Evolutionary conservation across 37 sponge, comb jelly and placozoan species (phyloP), one percentile per base, ranked within the genome.

Genomic region (Cliona cf. orientalis): DNA sequence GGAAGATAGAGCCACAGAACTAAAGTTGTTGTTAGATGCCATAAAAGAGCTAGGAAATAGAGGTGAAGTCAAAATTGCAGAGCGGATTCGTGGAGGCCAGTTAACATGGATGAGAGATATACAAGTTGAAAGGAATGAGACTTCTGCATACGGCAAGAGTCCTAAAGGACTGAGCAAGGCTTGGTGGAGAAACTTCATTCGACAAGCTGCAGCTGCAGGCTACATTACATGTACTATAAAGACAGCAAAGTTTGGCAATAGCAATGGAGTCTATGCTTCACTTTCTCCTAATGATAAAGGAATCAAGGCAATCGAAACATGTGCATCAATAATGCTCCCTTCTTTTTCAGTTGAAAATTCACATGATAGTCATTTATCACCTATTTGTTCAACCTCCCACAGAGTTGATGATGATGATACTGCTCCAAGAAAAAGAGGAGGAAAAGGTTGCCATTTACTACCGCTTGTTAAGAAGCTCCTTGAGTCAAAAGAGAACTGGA

Each of bases 61-160:
- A 68, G 69, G 69, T 68, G 69, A 68, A 68, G 69, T 63, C 17
- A 72, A 72, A 72, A 72, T 72, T 23, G 25, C 73, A 45, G 73
- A 72, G 44, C 44, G 73, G 73, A 72, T 72, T n/a, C 32, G 73
- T 44, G 73, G 73, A n/a, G 73, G 73, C 3, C 43, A 72, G 23
- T 26, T 72, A 25, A 53, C 73, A 32, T 72, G 73, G 73, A 72
- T 72, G 73, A 35, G 35, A 35, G n/a, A 11, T 9, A 49, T 19
- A 17, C 55, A 49, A 49, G 70, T 69, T 42, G 11, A 38, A 25
- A 9, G 14, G 9, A 17, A 35, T 40, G 6, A 68, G 9, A 39
- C 4, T 25, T 45, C 53, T 45, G 73, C 73, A n/a, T n/a, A n/a
- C n/a, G n/a, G n/a, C n/a, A n/a, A n/a, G n/a, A n/a, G n/a, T n/a